Percentiles rank a stretch among this genome's conserved stretches.
Conservation (phyloP, 2,888 invertebrate species). For the Eremobia ochroleuca region DNA sequence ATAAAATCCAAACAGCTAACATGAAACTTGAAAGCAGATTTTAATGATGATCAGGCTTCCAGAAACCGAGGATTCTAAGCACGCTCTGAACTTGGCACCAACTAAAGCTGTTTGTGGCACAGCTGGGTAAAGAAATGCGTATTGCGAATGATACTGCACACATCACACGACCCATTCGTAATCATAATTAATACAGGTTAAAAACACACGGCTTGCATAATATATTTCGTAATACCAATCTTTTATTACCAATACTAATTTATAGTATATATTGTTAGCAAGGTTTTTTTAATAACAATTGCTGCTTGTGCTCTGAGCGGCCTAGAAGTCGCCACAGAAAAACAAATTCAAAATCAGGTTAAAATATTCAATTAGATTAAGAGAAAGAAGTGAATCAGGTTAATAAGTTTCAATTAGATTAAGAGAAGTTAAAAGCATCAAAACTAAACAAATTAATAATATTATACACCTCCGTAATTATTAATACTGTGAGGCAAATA, state of each 20-base stretch:
- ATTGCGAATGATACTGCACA: background rate
- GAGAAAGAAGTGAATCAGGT: background rate
- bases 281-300: conserved; percentile 1
- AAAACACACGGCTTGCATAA: background rate
- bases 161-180: background rate
- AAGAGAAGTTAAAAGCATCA: background rate
- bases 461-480: background rate
- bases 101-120: background rate
- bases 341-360: conserved; percentile 3
- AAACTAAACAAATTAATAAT: conserved; percentile 11
- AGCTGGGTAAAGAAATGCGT: background rate
- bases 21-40: background rate
- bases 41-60: conserved; percentile 31
- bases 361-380: conserved; percentile 7
- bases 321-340: conserved; percentile 15
- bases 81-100: conserved; percentile 32
- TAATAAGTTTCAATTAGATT: conserved; percentile 8
- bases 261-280: background rate
- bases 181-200: background rate
- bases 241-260: background rate
- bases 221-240: background rate
- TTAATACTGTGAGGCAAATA: conserved; percentile 2
- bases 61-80: conserved; percentile 20
- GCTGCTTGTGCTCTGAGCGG: conserved; percentile 28
- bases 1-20: conserved; percentile 8